Percentiles rank a stretch among this genome's conserved stretches.
Conservation (phyloP, 2,888 invertebrate genomes). For the Microctonus brassicae region DNA sequence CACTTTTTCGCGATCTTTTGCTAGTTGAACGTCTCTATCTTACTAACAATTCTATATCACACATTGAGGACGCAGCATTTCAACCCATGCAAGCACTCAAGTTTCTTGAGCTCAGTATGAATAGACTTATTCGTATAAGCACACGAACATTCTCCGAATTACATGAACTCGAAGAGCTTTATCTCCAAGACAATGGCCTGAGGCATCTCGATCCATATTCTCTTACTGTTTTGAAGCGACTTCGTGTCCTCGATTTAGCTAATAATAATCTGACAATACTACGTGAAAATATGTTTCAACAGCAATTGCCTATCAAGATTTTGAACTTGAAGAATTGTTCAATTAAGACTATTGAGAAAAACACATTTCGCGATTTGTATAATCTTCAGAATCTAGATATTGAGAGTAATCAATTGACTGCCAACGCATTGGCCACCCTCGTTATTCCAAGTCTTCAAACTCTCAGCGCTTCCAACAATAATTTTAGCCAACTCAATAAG, state of each 20-base stretch:
- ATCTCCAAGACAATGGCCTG: slow-evolving; percentile 81
- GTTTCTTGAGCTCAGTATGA: slow-evolving; percentile 85
- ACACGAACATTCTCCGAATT: slow-evolving; percentile 84
- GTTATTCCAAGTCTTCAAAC: slow-evolving; percentile 83
- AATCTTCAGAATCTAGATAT: slow-evolving; percentile 85
- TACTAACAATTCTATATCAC: slow-evolving; percentile 85
- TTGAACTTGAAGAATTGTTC: slow-evolving; percentile 84
- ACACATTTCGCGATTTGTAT: slow-evolving; percentile 80
- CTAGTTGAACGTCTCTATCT: slow-evolving; percentile 85
- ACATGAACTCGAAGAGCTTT: slow-evolving; percentile 84
- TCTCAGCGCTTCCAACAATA: slow-evolving; percentile 82
- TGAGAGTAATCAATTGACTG: slow-evolving; percentile 79
- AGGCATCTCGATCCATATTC: slow-evolving; percentile 80
- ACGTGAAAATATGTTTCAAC: slow-evolving; percentile 81
- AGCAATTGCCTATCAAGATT: slow-evolving; percentile 80
- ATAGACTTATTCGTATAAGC: slow-evolving; percentile 79
- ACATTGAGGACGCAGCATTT: slow-evolving; percentile 87
- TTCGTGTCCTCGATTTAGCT: slow-evolving; percentile 84
- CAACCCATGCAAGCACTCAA: slow-evolving; percentile 82
- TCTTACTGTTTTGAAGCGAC: slow-evolving; percentile 80
- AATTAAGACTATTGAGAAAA: slow-evolving; percentile 79
- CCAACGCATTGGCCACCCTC: slow-evolving; percentile 78
- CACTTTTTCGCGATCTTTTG: slow-evolving; percentile 83
- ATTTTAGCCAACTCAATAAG: slow-evolving; percentile 80
- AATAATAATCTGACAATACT: slow-evolving; percentile 82